A percentile compares a stretch with the other conserved stretches of the same genome.
These are phyloP conservation scores for Otus sunia DNA, from an alignment of 2,113 vertebrate genomes.

Conservation along the genomic window DNA sequence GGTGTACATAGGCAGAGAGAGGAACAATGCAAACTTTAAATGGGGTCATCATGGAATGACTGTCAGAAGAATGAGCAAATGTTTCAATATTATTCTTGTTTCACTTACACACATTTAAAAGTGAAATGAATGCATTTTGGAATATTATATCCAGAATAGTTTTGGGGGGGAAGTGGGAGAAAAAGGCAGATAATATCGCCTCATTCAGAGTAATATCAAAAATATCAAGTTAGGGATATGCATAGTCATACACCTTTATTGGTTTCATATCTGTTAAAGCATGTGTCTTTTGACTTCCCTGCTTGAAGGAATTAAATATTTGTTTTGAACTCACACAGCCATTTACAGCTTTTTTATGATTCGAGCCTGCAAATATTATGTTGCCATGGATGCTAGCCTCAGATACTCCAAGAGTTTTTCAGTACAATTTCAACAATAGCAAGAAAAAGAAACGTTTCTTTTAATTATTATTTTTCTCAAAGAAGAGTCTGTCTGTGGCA, in stretches of 20 bases:
- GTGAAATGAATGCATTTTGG: neutral
- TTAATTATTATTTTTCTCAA: neutral
- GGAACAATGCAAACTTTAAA: neutral
- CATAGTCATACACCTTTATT: neutral
- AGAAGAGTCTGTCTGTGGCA: neutral
- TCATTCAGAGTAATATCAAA: neutral
- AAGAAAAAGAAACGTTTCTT: neutral
- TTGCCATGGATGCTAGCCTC: slow-evolving; percentile 25
- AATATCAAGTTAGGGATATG: neutral
- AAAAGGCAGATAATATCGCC: neutral
- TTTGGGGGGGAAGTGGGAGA: neutral
- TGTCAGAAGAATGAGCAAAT: neutral
- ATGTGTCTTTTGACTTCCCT: neutral
- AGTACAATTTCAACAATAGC: neutral
- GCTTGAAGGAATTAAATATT: neutral
- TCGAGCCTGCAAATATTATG: slow-evolving; percentile 43
- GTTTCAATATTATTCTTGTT: neutral
- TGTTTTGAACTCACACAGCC: neutral
- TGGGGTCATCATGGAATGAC: neutral
- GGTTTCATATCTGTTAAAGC: neutral
- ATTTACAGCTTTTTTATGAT: neutral
- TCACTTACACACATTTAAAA: neutral
- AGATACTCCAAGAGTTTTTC: neutral
- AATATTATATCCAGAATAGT: neutral
- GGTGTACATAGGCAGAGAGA: neutral